Evolutionary conservation across 2,888 invertebrate genomes (phyloP).

Genomic region (Euspilapteryx auroguttella): DNA sequence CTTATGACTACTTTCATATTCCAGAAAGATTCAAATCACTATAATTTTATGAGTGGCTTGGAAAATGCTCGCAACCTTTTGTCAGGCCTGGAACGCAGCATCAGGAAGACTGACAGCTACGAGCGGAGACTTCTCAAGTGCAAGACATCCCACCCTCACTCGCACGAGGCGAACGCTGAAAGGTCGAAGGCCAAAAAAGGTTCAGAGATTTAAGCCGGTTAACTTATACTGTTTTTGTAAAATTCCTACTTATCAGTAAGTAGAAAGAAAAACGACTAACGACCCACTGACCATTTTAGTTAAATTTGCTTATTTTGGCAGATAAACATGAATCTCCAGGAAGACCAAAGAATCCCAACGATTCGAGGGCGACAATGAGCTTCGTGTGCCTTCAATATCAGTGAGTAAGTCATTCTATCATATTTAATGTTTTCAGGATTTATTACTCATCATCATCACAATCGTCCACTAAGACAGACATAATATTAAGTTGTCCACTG

Average conservation of each 20-base stretch:
- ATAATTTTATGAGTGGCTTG: conserved; percentile 24
- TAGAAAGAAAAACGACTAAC: background rate
- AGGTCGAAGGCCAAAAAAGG: conserved; percentile 13
- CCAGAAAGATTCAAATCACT: too few relatives aligned
- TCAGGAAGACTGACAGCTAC: conserved; percentile 27
- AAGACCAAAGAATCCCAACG: conserved; percentile 20
- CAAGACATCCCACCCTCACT: conserved; percentile 22
- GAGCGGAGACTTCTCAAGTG: conserved; percentile 27
- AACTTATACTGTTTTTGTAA: too few relatives aligned
- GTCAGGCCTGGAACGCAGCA: conserved; percentile 23
- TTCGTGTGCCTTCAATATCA: conserved; percentile 56
- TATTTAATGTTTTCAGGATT: too few relatives aligned
- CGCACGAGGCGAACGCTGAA: conserved; percentile 14
- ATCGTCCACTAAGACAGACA: background rate
- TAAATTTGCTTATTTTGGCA: background rate
- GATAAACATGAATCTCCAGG: too few relatives aligned
- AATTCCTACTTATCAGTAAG: too few relatives aligned
- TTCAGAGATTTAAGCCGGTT: too few relatives aligned
- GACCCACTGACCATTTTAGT: background rate
- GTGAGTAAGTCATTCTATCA: too few relatives aligned
- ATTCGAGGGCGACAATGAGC: conserved; percentile 56
- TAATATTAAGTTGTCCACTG: background rate
- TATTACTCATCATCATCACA: background rate
- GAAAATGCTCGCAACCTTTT: conserved; percentile 28
- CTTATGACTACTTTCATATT: too few relatives aligned